Percentiles rank a stretch among this genome's conserved stretches.
Conservation (phyloP, 2,113 vertebrate species). For the Cyprinus carpio region DNA sequence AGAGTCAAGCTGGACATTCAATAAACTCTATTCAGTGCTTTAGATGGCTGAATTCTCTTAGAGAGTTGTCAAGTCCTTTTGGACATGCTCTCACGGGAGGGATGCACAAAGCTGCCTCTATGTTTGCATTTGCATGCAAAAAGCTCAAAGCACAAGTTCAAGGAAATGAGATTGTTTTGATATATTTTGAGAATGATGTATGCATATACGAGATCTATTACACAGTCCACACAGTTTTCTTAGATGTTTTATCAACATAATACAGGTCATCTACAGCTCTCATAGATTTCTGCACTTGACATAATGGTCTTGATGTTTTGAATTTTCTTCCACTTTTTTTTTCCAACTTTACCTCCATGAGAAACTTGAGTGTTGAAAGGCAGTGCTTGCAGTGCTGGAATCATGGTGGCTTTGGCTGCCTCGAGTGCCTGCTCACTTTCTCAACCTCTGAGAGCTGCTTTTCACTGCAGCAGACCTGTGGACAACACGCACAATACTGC, state of each 20-base stretch:
- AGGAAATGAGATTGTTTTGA: neutral
- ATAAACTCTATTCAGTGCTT: conserved; percentile 32
- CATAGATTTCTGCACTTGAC: neutral
- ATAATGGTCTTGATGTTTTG: conserved; percentile 16
- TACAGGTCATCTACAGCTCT: neutral
- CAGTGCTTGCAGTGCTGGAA: conserved; percentile 18
- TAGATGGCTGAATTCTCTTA: conserved; percentile 41
- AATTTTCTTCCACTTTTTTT: conserved; percentile 2
- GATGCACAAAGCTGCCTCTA: conserved; percentile 35
- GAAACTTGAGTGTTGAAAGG: conserved; percentile 38
- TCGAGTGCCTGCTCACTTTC: conserved; percentile 45
- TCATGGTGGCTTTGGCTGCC: conserved; percentile 33
- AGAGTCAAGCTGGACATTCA: conserved; percentile 44
- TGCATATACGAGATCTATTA: neutral
- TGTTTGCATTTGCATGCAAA: conserved; percentile 28
- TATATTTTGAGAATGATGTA: neutral
- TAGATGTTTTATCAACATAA: neutral
- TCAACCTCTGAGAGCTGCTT: conserved; percentile 30
- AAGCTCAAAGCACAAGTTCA: neutral
- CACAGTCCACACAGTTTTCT: neutral
- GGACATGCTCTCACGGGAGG: conserved; percentile 32
- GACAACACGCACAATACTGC: conserved; percentile 43
- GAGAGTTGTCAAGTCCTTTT: conserved; percentile 49
- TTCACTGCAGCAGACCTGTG: conserved; percentile 12
- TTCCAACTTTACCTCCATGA: conserved; percentile 8